These are phyloP conservation scores for Archilochus colubris DNA, from an alignment of 2,113 vertebrate genomes.

Conservation along the genomic window DNA sequence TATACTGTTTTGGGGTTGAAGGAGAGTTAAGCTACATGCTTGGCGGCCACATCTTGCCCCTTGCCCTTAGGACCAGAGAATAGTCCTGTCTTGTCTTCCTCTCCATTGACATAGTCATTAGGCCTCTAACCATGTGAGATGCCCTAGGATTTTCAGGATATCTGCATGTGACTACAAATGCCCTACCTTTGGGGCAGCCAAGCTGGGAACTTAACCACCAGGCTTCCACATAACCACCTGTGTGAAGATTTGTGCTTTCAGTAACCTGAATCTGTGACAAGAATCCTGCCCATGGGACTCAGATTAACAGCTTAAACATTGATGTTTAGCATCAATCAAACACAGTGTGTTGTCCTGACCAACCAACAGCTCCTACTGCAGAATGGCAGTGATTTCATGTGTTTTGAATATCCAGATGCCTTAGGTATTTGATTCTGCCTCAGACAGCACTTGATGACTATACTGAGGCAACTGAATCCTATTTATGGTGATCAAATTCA, in stretches of 20 bases:
- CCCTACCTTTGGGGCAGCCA: not conserved
- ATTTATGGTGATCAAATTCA: not conserved
- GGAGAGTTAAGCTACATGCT: not conserved
- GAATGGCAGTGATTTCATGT: fast-evolving
- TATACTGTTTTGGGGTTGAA: not conserved
- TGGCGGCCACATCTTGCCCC: not conserved
- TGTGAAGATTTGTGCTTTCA: not conserved
- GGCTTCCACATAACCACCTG: not conserved
- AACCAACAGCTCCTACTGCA: not conserved
- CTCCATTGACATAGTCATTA: not conserved
- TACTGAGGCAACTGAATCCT: not conserved
- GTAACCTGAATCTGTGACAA: not conserved
- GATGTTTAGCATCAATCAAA: not conserved
- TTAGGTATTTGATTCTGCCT: not conserved
- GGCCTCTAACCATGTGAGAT: not conserved
- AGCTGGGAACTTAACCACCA: not conserved
- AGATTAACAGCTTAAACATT: not conserved
- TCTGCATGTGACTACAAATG: not conserved
- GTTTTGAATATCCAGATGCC: not conserved
- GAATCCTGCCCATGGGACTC: not conserved
- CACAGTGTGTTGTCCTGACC: not conserved
- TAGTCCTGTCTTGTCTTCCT: not conserved
- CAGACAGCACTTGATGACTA: not conserved
- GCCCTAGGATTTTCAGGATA: not conserved
- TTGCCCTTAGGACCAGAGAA: not conserved